Base-by-base conservation (phyloP, 2,888 invertebrate genomes). In the Eustalomyia histrio region DNA sequence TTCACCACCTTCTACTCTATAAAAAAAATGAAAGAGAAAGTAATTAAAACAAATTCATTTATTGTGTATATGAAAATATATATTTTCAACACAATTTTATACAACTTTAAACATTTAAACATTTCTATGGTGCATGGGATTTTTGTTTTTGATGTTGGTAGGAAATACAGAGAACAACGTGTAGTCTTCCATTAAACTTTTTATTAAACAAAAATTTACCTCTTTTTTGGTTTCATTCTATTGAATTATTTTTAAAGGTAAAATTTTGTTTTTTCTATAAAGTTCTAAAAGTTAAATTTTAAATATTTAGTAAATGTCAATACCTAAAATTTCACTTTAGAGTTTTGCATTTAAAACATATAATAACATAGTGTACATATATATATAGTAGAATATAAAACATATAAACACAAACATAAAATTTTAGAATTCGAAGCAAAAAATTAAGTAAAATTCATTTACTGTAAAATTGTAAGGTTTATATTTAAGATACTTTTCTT, bases 1-100 rank as follows among this genome's bases (percentile, higher is more conserved):
- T 91, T 99, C 99, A 1, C 99, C 99, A 9, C 99, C 99, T 88
- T 96, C 95, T 86, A 99, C 97, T 87, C 99, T 99, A 92, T 39
- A 72, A 50, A 72, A 83, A 69, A 16, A 29, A 29, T 1, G 7
- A 12, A 65, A 52, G 29, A 67, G 3, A 29, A 72, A n/a, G 16
- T 61, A 39, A 63, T 57, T 68, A 55, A 35, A 14, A n/a, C 6
- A 47, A 47, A 47, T 47, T 4, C 2, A 29, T 6, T 6, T 6
- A 29, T 29, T 6, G 7, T 21, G 4, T n/a, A 47, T 39, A 39
- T 6, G 43, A 5, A 47, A n/a, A 47, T 16, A 63, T 24, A 58
- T 16, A 18, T 21, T 50, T 69, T 60, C 21, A 24, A 16, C 10
- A 50, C 3, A 29, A 60, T 47, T 33, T 61, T 53, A 10, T 29